phyloP scores from a whole-genome alignment of 2,113 vertebrate genomes.

The Mola mola region DNA sequence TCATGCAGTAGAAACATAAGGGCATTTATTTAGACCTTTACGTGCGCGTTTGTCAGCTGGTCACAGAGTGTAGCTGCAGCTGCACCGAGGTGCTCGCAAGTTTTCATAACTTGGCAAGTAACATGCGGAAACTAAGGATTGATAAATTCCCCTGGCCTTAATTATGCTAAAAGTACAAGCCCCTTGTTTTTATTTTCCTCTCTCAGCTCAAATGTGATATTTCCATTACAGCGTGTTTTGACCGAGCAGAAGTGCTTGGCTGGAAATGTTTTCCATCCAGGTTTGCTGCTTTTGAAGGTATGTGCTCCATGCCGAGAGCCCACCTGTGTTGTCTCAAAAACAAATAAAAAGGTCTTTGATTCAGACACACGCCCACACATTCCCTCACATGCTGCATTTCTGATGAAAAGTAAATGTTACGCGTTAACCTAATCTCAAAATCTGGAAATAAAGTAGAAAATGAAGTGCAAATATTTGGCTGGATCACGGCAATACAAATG shows the following conservation, averaged over 20 bases:
- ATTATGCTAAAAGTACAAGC: slow-evolving; percentile 51
- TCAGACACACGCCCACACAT: slow-evolving; percentile 4
- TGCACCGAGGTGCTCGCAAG: slow-evolving; percentile 24
- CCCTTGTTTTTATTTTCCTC: slow-evolving; percentile 57
- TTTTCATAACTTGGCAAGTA: slow-evolving; percentile 52
- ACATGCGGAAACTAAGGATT: slow-evolving; percentile 56
- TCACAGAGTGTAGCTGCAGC: slow-evolving; percentile 15
- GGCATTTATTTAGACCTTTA: no score
- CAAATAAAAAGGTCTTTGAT: slow-evolving; percentile 41
- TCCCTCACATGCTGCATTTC: slow-evolving; percentile 6
- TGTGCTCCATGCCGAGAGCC: slow-evolving; percentile 21
- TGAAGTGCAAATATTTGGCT: no score
- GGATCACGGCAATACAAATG: no score
- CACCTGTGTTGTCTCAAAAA: slow-evolving; percentile 55
- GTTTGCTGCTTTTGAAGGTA: slow-evolving; percentile 57
- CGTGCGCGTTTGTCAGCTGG: no score
- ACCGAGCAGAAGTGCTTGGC: slow-evolving; percentile 24
- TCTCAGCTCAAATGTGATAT: slow-evolving; percentile 43
- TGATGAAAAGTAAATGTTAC: slow-evolving; percentile 22
- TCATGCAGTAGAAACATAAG: no score
- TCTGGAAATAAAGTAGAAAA: background rate
- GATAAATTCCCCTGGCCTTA: slow-evolving; percentile 66
- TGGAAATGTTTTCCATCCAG: slow-evolving; percentile 66
- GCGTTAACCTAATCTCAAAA: background rate
- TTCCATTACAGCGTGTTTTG: slow-evolving; percentile 58